phyloP scores from a whole-genome alignment of 2,113 vertebrate genomes.

The Thunnus maccoyii region DNA sequence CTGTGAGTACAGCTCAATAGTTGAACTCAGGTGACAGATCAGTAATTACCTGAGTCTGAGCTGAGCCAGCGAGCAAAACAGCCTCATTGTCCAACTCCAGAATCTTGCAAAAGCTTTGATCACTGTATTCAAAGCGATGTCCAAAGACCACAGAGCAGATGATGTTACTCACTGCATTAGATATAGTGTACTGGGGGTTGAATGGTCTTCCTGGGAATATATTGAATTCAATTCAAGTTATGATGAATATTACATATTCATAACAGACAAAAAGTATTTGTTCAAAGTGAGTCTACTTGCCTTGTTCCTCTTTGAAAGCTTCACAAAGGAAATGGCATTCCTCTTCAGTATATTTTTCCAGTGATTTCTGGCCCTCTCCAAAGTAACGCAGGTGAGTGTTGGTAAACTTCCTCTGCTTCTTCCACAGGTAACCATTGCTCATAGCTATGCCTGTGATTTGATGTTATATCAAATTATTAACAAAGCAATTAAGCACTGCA shows the following conservation, averaged over 20 bases:
- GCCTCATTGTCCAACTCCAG: conserved; percentile 86
- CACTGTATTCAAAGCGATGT: conserved; percentile 90
- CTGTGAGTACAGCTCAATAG: background rate
- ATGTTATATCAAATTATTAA: background rate
- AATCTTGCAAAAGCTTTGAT: conserved; percentile 85
- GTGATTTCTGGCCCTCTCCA: conserved; percentile 82
- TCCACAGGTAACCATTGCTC: conserved; percentile 86
- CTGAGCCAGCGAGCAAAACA: conserved; percentile 58
- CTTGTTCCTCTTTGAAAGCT: conserved; percentile 85
- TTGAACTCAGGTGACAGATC: background rate
- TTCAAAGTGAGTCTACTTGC: conserved; percentile 60
- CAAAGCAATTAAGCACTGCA: background rate
- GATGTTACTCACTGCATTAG: conserved; percentile 88
- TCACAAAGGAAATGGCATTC: conserved; percentile 85
- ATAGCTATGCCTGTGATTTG: conserved; percentile 72
- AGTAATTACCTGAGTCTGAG: conserved; percentile 61
- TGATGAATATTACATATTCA: background rate
- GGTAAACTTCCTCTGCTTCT: conserved; percentile 86
- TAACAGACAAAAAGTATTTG: too few relatives aligned
- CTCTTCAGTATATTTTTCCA: conserved; percentile 85
- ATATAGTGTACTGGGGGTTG: conserved; percentile 87
- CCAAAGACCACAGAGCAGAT: conserved; percentile 90
- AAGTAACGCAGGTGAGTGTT: conserved; percentile 86
- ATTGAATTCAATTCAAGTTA: background rate
- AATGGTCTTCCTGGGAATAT: conserved; percentile 86